phyloP scores from a whole-genome alignment of 2,888 invertebrate genomes.

The Eupithecia inturbata region DNA sequence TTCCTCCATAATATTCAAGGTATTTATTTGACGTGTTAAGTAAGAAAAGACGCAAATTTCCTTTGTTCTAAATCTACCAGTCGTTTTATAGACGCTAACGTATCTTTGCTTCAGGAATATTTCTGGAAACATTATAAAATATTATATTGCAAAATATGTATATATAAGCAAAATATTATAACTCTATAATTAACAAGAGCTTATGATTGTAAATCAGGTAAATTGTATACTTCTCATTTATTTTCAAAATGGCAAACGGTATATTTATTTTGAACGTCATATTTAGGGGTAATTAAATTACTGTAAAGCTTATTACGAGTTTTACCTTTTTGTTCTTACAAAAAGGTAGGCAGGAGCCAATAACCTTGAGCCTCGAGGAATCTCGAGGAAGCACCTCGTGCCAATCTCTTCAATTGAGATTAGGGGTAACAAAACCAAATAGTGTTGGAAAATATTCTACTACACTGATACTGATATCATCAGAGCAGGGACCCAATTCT shows the following conservation, averaged over 20 bases:
- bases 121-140: not conserved
- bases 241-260: constrained; percentile 15
- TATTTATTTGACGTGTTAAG: not conserved
- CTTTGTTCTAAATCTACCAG: not conserved
- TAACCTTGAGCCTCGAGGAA: no score
- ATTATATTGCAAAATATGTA: no score
- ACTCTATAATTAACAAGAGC: constrained; percentile 14
- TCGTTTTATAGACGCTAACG: not conserved
- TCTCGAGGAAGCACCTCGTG: no score
- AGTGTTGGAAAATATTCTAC: no score
- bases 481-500: no score
- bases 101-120: not conserved
- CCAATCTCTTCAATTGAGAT: no score
- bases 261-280: constrained; percentile 14
- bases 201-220: constrained; percentile 19
- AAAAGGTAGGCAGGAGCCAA: no score
- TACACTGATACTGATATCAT: no score
- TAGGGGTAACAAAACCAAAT: no score
- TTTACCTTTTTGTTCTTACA: no score
- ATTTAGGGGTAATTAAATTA: not conserved
- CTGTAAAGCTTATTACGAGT: no score
- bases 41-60: not conserved
- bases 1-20: not conserved
- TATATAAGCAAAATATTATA: constrained; percentile 4
- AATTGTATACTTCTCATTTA: constrained; percentile 14